phyloP scores from a whole-genome alignment of 1,140 invertebrate species.

The Solenopsis fugax region DNA sequence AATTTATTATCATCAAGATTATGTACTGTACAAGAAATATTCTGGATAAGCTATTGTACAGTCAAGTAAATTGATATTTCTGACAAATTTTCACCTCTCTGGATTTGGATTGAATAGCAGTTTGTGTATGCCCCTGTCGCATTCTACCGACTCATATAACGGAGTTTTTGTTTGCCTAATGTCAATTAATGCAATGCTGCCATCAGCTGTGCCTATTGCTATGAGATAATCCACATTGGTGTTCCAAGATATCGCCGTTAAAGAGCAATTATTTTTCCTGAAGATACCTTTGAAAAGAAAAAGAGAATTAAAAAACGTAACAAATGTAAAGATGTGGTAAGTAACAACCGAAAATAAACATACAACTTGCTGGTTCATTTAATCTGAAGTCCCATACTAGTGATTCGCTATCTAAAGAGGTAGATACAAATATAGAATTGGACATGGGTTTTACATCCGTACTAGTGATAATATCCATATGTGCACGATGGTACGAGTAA shows the following conservation, averaged over 20 bases:
- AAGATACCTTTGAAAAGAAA: slow-evolving; percentile 76
- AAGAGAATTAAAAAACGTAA: slow-evolving; percentile 36
- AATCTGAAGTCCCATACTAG: slow-evolving; percentile 83
- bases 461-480: slow-evolving; percentile 79
- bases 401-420: slow-evolving; percentile 79
- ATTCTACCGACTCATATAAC: slow-evolving; percentile 67
- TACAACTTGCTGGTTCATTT: slow-evolving; percentile 79
- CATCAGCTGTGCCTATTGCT: slow-evolving; percentile 79
- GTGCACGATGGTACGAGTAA: slow-evolving; percentile 78
- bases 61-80: slow-evolving; percentile 22
- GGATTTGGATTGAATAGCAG: slow-evolving; percentile 81
- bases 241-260: slow-evolving; percentile 80
- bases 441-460: slow-evolving; percentile 77
- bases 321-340: neutral
- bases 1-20: neutral
- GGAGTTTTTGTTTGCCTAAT: slow-evolving; percentile 72
- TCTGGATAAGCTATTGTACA: neutral
- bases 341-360: neutral
- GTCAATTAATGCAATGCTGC: slow-evolving; percentile 79
- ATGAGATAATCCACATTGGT: slow-evolving; percentile 76
- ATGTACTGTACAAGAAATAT: neutral
- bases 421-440: slow-evolving; percentile 79
- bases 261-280: slow-evolving; percentile 68
- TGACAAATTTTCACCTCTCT: slow-evolving; percentile 74
- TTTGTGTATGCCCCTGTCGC: slow-evolving; percentile 76